Evolutionary conservation across 2,888 invertebrate genomes (phyloP).

Genomic region (Ditula angustiorana): DNA sequence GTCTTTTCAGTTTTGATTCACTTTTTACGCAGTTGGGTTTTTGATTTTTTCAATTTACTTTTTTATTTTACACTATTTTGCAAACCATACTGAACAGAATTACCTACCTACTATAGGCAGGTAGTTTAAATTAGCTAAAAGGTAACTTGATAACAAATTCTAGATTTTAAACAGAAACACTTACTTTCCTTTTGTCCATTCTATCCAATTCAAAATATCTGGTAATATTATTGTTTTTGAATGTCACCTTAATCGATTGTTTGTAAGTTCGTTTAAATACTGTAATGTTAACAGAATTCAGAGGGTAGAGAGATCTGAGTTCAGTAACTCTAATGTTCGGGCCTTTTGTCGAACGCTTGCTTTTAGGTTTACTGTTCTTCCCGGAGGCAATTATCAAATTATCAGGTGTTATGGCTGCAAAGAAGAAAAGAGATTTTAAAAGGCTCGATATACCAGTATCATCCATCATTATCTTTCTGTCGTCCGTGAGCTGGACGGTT

Average conservation of each 20-base stretch:
- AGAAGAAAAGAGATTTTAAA: slow-evolving; percentile 15
- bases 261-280: slow-evolving; percentile 86
- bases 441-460: too few species aligned
- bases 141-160: too few species aligned
- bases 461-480: too few species aligned
- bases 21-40: too few species aligned
- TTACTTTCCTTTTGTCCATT: slow-evolving; percentile 83
- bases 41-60: too few species aligned
- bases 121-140: too few species aligned
- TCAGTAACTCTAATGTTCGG: slow-evolving; percentile 41
- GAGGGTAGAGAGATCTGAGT: slow-evolving; percentile 46
- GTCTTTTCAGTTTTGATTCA: too few species aligned
- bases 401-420: slow-evolving; percentile 55
- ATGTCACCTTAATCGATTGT: slow-evolving; percentile 86
- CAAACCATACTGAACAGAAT: too few species aligned
- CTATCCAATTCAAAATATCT: slow-evolving; percentile 89
- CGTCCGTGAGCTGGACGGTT: too few species aligned
- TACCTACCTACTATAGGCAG: too few species aligned
- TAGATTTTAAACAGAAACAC: slow-evolving; percentile 33
- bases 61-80: too few species aligned
- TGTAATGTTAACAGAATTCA: slow-evolving; percentile 50
- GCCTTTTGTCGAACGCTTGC: background rate
- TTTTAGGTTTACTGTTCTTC: slow-evolving; percentile 10
- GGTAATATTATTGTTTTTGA: slow-evolving; percentile 66
- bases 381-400: slow-evolving; percentile 51